Evolutionary conservation across 2,113 vertebrate species (phyloP), one percentile per base, ranked within the genome.

Genomic region (Polypterus bichir): DNA sequence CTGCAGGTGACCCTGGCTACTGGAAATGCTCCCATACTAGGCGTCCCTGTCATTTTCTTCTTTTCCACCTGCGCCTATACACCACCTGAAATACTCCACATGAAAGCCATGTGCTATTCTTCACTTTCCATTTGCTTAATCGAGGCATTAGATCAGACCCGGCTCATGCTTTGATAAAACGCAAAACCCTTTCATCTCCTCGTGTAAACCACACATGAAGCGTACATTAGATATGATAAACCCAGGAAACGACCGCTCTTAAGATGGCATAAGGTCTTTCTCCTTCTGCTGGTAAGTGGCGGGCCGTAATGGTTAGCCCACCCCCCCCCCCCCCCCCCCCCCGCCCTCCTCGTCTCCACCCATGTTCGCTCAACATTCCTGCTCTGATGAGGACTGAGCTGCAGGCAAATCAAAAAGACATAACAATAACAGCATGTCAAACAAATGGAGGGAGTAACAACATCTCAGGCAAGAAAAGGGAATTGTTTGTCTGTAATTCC

Each of bases 361-460:
- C 10, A 4, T 3, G 57, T 27, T 6, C 8, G 7, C 27, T 49
- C 46, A 9, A 11, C 66, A 49, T 51, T 54, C 11, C 58, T 49
- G 46, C 56, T 53, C 10, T 63, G 60, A 60, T 11, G 64, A 49
- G 53, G 59, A 54, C 49, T 48, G 59, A 48, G 62, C 4, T 47
- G 46, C 9, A 48, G 70, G 74, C 72, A 62, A 63, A 73, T 79
- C 74, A 77, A 70, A 68, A 48, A 44, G 59, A 58, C 52, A 52
- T 56, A 77, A 73, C 62, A 65, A 54, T 70, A 74, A 70, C 64
- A 70, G 66, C 69, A 69, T 66, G 69, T 70, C 72, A 77, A 65
- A 75, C 64, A 73, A 60, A 62, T 57, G 64, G 74, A 74, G 72
- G 49, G 54, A 63, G 62, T 46, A 62, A 70, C 66, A 74, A 67